A percentile compares a stretch with the other conserved stretches of the same genome.
Evolutionary conservation across 2,113 vertebrate species (phyloP).

Genomic region (Stomatorhinus ivindoensis): DNA sequence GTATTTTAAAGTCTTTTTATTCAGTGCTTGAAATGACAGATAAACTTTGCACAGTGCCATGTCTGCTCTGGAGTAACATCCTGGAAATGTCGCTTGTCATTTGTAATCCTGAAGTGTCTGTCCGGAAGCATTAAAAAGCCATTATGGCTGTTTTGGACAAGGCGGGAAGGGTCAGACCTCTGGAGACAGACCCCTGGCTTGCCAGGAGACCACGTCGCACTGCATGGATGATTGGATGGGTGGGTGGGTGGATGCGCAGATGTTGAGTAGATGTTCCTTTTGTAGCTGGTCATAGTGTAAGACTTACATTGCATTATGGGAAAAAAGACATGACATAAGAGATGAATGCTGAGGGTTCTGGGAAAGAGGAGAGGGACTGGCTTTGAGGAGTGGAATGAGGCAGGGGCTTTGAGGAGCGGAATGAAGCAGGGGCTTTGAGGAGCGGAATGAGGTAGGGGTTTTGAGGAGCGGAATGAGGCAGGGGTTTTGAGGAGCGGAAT

Average conservation of each 20-base stretch:
- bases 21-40: conserved; percentile 64
- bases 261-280: conserved; percentile 26
- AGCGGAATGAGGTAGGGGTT: background rate
- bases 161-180: conserved; percentile 45
- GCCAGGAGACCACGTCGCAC: conserved; percentile 20
- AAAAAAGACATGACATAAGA: conserved; percentile 50
- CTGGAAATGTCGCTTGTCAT: conserved; percentile 63
- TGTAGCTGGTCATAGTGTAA: conserved; percentile 40
- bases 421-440: conserved; percentile 20
- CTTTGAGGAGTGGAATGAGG: conserved; percentile 16
- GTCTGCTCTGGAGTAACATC: conserved; percentile 55
- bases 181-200: background rate
- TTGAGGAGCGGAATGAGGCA: background rate
- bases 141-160: conserved; percentile 56
- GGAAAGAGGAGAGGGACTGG: conserved; percentile 41
- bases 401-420: background rate
- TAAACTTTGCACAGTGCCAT: conserved; percentile 60
- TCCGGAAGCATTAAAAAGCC: conserved; percentile 65
- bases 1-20: conserved; percentile 61
- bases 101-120: conserved; percentile 58
- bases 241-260: background rate
- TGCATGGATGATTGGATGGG: background rate
- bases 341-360: conserved; percentile 56
- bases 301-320: conserved; percentile 43
- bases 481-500: conserved; percentile 26